Conservation (phyloP, 1,140 invertebrate genomes). For the Zophobas morio region DNA sequence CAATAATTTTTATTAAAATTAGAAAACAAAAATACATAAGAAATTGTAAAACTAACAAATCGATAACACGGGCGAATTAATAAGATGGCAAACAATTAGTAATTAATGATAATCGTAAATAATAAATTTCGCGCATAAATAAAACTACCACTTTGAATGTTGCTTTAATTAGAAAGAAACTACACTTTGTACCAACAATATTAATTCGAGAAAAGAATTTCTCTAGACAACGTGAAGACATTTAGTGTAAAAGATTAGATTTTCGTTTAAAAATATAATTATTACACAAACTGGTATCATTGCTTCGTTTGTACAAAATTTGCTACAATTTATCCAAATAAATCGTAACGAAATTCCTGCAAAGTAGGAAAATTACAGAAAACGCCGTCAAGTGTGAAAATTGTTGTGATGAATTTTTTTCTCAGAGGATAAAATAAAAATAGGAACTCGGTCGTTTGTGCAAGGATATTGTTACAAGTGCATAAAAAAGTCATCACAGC, state of each 20-base stretch:
- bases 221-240: slow-evolving; percentile 30
- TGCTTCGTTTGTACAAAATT: slow-evolving; percentile 12
- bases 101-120: neutral
- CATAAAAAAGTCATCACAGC: slow-evolving; percentile 48
- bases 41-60: slow-evolving; percentile 16
- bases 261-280: slow-evolving; percentile 2
- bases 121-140: neutral
- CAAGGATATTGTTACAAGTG: neutral
- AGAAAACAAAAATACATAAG: slow-evolving; percentile 37
- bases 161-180: slow-evolving; percentile 1
- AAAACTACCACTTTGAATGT: neutral
- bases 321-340: neutral
- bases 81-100: neutral
- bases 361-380: too few relatives aligned
- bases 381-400: neutral
- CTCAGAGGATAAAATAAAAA: slow-evolving; percentile 6
- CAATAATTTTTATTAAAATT: slow-evolving; percentile 35
- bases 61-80: neutral
- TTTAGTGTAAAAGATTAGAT: slow-evolving; percentile 33
- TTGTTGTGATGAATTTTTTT: slow-evolving; percentile 33
- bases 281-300: slow-evolving; percentile 15
- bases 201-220: slow-evolving; percentile 14
- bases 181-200: slow-evolving; percentile 31
- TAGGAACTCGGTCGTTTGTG: slow-evolving; percentile 19
- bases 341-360: slow-evolving; percentile 2